Evolutionary conservation across 1,140 invertebrate genomes (phyloP).

Genomic region (Drosophila simulans): DNA sequence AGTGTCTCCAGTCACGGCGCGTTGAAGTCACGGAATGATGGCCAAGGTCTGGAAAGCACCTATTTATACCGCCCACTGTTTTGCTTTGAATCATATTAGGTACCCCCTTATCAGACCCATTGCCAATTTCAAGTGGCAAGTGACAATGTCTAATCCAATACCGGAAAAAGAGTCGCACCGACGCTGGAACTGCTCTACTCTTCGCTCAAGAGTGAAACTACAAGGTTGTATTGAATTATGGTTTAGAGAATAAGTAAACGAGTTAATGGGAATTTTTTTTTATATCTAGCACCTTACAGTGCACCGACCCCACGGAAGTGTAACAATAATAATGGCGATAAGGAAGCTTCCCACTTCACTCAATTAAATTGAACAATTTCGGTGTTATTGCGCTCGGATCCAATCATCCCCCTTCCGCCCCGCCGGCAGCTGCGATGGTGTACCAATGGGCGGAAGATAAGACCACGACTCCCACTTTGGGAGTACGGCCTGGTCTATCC

Average conservation of each 20-base stretch:
- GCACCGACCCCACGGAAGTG: not conserved
- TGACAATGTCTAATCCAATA: constrained; percentile 66
- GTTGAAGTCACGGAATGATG: constrained; percentile 53
- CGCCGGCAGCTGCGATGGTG: not conserved
- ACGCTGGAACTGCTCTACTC: not conserved
- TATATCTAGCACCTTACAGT: not conserved
- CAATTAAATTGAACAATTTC: constrained; percentile 77
- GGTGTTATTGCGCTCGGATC: constrained; percentile 45
- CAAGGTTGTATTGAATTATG: too few relatives aligned
- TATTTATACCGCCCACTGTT: constrained; percentile 59
- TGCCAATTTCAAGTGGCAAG: constrained; percentile 69
- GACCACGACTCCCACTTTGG: not conserved
- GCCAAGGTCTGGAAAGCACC: constrained; percentile 33
- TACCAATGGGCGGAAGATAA: constrained; percentile 21
- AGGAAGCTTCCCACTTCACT: constrained; percentile 48
- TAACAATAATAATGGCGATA: constrained; percentile 32
- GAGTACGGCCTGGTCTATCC: not conserved
- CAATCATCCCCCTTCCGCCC: constrained; percentile 30
- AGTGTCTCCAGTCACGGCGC: constrained; percentile 39
- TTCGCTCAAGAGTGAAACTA: not conserved
- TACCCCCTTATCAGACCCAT: constrained; percentile 51
- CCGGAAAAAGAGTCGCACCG: not conserved
- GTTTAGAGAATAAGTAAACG: too few relatives aligned
- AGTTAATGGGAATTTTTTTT: too few relatives aligned
- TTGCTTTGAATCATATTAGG: constrained; percentile 35